Conservation (phyloP, 1,140 invertebrate species). For the Cotesia chilonis region DNA sequence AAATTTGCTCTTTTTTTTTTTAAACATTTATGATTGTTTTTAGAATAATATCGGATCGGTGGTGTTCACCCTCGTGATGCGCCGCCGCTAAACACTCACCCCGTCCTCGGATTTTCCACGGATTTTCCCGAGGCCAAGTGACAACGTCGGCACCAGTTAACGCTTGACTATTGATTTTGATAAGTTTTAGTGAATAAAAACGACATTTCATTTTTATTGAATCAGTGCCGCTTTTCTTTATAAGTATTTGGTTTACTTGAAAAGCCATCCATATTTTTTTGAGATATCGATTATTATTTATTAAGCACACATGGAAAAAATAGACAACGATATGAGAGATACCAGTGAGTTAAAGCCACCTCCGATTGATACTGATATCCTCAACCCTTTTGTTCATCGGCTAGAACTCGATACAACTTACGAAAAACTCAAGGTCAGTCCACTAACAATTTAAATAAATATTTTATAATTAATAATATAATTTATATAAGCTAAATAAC, state of each 20-base stretch:
- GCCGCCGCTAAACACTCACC: constrained; percentile 4
- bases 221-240: not conserved
- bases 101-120: constrained; percentile 9
- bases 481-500: not conserved
- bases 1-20: not conserved
- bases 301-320: constrained; percentile 42
- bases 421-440: constrained; percentile 84
- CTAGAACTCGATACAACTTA: constrained; percentile 83
- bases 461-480: not conserved
- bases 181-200: not conserved
- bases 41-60: not conserved
- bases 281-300: not conserved
- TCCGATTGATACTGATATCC: constrained; percentile 65
- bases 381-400: constrained; percentile 87
- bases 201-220: too few species aligned
- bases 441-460: not conserved
- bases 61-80: not conserved
- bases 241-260: not conserved
- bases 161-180: constrained; percentile 14
- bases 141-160: not conserved
- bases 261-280: not conserved
- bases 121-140: constrained; percentile 17
- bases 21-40: not conserved
- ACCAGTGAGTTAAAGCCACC: constrained; percentile 48
- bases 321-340: constrained; percentile 40